Percentiles rank a stretch among this genome's conserved stretches.
Conservation (phyloP, 1,140 invertebrate species). For the Nylanderia fulva region DNA sequence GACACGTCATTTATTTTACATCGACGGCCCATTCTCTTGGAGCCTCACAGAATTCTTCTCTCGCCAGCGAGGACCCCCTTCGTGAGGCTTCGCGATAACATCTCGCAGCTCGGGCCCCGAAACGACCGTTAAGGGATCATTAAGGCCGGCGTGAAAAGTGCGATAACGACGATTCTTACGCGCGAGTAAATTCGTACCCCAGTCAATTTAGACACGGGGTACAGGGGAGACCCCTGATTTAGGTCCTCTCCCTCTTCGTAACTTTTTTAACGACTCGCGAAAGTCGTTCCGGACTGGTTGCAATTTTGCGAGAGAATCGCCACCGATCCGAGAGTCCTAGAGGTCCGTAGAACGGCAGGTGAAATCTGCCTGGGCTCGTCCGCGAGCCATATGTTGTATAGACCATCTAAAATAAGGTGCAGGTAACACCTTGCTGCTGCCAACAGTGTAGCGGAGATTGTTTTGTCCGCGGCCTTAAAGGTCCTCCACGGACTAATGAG, state of each 20-base stretch:
- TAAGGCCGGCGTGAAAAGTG: slow-evolving; percentile 71
- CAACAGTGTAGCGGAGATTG: slow-evolving; percentile 75
- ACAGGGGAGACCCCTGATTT: slow-evolving; percentile 47
- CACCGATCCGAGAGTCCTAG: slow-evolving; percentile 31
- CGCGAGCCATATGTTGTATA: slow-evolving; percentile 79
- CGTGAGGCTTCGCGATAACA: slow-evolving; percentile 54
- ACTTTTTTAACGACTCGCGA: slow-evolving; percentile 12
- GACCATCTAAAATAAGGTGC: slow-evolving; percentile 62
- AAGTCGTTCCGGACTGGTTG: background rate
- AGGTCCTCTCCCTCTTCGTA: slow-evolving; percentile 23
- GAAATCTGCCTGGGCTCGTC: slow-evolving; percentile 66
- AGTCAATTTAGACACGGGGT: slow-evolving; percentile 75
- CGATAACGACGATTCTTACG: slow-evolving; percentile 73
- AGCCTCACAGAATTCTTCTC: slow-evolving; percentile 40
- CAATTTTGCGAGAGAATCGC: slow-evolving; percentile 34
- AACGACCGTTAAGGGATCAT: slow-evolving; percentile 76
- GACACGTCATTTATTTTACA: slow-evolving; percentile 38
- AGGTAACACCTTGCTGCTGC: slow-evolving; percentile 78
- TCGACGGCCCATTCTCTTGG: slow-evolving; percentile 43
- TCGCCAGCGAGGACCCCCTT: slow-evolving; percentile 16
- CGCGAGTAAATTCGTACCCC: slow-evolving; percentile 72
- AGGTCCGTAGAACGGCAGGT: slow-evolving; percentile 71
- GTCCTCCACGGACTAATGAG: slow-evolving; percentile 75
- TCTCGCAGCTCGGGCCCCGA: slow-evolving; percentile 47
- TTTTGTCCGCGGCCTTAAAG: slow-evolving; percentile 73